A percentile compares a stretch with the other conserved stretches of the same genome.
These are phyloP conservation scores for Bryconaethiops microstoma DNA, from an alignment of 2,797 vertebrate genomes.

Conservation along the genomic window DNA sequence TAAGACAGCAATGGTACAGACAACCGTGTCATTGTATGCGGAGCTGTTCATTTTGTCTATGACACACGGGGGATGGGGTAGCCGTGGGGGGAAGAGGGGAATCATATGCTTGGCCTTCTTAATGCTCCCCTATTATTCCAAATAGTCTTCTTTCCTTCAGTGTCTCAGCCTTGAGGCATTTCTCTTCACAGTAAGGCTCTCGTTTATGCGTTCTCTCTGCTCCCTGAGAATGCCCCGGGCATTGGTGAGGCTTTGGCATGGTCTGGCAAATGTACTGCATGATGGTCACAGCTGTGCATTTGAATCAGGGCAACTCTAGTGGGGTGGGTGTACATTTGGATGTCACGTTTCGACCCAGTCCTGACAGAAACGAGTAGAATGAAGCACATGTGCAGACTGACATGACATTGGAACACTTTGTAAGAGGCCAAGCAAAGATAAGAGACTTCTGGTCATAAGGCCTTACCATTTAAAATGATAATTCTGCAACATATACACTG, in stretches of 20 bases:
- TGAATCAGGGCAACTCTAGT: not conserved
- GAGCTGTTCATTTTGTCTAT: not conserved
- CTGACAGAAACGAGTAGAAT: too few species aligned
- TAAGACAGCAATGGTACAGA: not conserved
- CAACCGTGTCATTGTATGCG: conserved; percentile 15
- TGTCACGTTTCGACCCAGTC: too few species aligned
- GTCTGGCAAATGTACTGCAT: conserved; percentile 23
- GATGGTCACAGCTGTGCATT: conserved; percentile 8
- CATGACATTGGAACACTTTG: too few species aligned
- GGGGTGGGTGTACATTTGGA: not conserved
- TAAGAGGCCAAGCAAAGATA: too few species aligned
- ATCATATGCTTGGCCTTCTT: not conserved
- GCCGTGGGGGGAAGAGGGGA: not conserved
- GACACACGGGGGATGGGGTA: not conserved
- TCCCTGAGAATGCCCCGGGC: not conserved
- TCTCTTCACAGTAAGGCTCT: not conserved
- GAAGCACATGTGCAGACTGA: too few species aligned
- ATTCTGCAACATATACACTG: too few species aligned
- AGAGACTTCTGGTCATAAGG: too few species aligned
- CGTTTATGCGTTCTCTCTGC: not conserved
- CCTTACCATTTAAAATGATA: too few species aligned
- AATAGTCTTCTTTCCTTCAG: not conserved
- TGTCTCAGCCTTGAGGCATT: conserved; percentile 4
- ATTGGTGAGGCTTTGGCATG: not conserved
- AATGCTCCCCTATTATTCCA: not conserved